Evolutionary conservation across 2,113 vertebrate genomes (phyloP).

Genomic region (Fulmarus glacialis): DNA sequence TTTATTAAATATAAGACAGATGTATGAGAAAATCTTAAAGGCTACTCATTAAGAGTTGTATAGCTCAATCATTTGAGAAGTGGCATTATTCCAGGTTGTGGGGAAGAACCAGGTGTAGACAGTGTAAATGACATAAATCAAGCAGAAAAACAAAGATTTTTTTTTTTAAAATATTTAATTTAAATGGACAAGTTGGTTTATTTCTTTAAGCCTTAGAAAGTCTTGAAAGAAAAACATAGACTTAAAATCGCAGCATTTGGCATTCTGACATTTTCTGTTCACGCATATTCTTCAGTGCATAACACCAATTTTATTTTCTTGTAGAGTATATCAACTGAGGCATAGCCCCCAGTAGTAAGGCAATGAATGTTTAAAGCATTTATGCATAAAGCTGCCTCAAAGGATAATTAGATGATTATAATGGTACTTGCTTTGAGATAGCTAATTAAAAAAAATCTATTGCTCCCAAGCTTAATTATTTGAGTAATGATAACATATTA

Average conservation of each 20-base stretch:
- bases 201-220: neutral
- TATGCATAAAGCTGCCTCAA: conserved; percentile 39
- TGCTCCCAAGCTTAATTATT: conserved; percentile 66
- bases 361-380: conserved; percentile 41
- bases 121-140: neutral
- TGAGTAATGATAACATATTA: conserved; percentile 67
- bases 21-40: neutral
- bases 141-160: neutral
- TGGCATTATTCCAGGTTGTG: neutral
- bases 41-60: neutral
- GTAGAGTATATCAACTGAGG: neutral
- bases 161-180: neutral
- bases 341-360: neutral
- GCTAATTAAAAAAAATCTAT: conserved; percentile 61
- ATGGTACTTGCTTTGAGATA: conserved; percentile 56
- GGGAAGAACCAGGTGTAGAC: neutral
- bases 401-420: conserved; percentile 71
- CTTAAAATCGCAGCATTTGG: neutral
- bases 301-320: conserved; percentile 32
- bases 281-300: neutral
- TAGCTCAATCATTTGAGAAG: neutral
- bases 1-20: neutral
- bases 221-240: neutral
- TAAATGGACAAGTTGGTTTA: neutral
- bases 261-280: neutral